Percentiles rank a stretch among this genome's conserved stretches.
Conservation (phyloP, 2,797 vertebrate genomes). For the Sitta carolinensis region DNA sequence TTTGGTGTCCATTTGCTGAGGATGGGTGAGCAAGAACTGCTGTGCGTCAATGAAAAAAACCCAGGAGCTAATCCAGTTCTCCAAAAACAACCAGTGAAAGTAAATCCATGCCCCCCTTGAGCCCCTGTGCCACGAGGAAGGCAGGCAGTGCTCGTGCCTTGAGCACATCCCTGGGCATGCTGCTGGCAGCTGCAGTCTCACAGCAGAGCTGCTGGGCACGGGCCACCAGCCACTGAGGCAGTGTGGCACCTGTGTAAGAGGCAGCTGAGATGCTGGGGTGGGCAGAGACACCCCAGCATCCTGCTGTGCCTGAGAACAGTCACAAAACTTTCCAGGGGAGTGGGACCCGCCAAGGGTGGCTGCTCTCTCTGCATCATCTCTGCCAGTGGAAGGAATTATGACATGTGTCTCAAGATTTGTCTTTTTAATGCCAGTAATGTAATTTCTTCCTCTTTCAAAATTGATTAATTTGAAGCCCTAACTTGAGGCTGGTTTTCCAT, state of each 20-base stretch:
- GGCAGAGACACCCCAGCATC: neutral
- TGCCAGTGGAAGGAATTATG: neutral
- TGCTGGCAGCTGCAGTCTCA: neutral
- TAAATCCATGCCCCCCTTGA: neutral
- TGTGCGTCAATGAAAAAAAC: neutral
- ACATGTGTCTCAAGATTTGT: neutral
- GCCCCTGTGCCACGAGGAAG: neutral
- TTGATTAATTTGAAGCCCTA: neutral
- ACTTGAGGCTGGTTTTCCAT: conserved; percentile 2
- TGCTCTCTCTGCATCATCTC: neutral
- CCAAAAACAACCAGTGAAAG: neutral
- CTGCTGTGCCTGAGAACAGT: neutral
- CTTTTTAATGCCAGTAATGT: neutral
- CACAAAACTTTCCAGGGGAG: neutral
- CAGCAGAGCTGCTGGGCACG: neutral
- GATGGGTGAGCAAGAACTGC: neutral
- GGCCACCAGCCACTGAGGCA: neutral
- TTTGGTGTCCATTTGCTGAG: neutral
- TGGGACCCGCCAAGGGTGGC: neutral
- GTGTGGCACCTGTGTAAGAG: neutral
- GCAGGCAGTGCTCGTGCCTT: neutral
- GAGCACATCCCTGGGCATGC: neutral
- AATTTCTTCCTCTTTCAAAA: conserved; percentile 28
- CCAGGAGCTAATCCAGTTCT: neutral
- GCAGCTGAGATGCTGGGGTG: neutral